Evolutionary conservation across 2,113 vertebrate genomes (phyloP).

Genomic region (Pungitius pungitius): DNA sequence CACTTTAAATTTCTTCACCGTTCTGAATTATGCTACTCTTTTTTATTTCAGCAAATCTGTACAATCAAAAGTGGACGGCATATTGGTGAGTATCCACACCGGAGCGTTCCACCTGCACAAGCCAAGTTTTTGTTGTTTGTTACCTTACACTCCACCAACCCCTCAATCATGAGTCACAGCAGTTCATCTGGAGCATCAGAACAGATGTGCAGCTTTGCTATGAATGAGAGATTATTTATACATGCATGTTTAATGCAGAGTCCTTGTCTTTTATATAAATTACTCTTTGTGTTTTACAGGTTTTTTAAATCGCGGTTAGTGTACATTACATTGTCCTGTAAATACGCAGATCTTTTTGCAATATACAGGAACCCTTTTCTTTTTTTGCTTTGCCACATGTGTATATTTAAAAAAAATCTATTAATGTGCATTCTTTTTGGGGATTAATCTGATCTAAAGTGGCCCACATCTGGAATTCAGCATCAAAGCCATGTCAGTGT

Average conservation of each 20-base stretch:
- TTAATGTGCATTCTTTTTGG: slow-evolving; percentile 20
- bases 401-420: neutral
- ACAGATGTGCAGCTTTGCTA: neutral
- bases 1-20: neutral
- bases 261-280: neutral
- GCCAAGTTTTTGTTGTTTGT: neutral
- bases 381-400: neutral
- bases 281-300: neutral
- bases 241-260: neutral
- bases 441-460: slow-evolving; percentile 13
- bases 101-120: neutral
- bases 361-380: neutral
- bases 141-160: neutral
- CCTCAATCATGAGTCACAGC: neutral
- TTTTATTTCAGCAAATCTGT: slow-evolving; percentile 92
- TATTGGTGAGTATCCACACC: slow-evolving; percentile 92
- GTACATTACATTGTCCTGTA: neutral
- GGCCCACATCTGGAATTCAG: slow-evolving; percentile 6
- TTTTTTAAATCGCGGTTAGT: neutral
- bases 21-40: slow-evolving; percentile 46
- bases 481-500: slow-evolving; percentile 27
- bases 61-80: slow-evolving; percentile 99
- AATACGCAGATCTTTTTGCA: neutral
- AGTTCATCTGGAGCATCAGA: neutral
- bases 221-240: neutral